phyloP scores from a whole-genome alignment of 2,113 vertebrate genomes.

The Nothobranchius furzeri region DNA sequence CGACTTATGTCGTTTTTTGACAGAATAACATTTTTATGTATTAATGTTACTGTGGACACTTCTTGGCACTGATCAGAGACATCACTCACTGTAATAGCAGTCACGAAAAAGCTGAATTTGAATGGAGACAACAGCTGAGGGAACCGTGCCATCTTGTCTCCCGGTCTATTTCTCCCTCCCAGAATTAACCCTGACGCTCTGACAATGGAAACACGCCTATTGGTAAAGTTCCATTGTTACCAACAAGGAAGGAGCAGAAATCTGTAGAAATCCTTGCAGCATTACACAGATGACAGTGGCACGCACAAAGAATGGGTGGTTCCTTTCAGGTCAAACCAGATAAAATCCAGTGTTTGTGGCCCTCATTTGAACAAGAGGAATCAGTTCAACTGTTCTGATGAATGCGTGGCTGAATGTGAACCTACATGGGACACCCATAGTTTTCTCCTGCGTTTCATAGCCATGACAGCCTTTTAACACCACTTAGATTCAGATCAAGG shows the following conservation, averaged over 20 bases:
- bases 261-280: neutral
- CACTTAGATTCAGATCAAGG: too few species aligned
- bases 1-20: too few species aligned
- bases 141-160: too few species aligned
- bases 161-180: too few species aligned
- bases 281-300: neutral
- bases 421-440: conserved; percentile 68
- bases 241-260: neutral
- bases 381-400: neutral
- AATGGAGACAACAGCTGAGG: too few species aligned
- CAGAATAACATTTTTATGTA: too few species aligned
- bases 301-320: neutral
- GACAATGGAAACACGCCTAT: too few species aligned
- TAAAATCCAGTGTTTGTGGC: neutral
- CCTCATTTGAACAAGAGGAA: neutral
- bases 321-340: neutral
- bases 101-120: too few species aligned
- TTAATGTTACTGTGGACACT: too few species aligned
- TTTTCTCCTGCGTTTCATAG: conserved; percentile 44
- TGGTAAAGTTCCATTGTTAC: neutral
- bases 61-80: too few species aligned
- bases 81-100: too few species aligned
- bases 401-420: conserved; percentile 23
- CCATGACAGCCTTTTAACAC: conserved; percentile 30
- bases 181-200: too few species aligned